Conservation (phyloP, 1,140 invertebrate genomes). For the Megathymus violae region DNA sequence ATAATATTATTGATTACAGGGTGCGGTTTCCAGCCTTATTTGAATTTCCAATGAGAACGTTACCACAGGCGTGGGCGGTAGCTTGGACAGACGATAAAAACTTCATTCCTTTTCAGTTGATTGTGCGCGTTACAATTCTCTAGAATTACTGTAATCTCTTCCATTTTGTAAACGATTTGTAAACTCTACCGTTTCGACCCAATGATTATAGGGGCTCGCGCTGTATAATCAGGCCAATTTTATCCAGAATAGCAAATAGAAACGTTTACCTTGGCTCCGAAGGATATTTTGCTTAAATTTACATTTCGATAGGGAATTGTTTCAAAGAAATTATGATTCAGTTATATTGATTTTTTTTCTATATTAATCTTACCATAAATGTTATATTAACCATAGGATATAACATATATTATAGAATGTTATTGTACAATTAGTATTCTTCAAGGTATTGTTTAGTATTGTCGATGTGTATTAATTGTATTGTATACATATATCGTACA, state of each 20-base stretch:
- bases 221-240: slow-evolving; percentile 47
- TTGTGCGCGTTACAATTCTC: slow-evolving; percentile 55
- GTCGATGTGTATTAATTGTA: too few species aligned
- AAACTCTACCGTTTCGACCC: slow-evolving; percentile 44
- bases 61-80: slow-evolving; percentile 65
- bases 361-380: too few species aligned
- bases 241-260: slow-evolving; percentile 29
- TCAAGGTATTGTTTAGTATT: too few species aligned
- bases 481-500: too few species aligned
- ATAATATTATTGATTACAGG: slow-evolving; percentile 81
- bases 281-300: slow-evolving; percentile 19
- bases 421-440: too few species aligned
- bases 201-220: slow-evolving; percentile 41
- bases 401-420: too few species aligned
- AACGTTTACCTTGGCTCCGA: slow-evolving; percentile 23
- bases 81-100: slow-evolving; percentile 72
- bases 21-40: slow-evolving; percentile 72
- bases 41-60: slow-evolving; percentile 82
- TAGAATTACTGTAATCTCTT: slow-evolving; percentile 59
- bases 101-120: slow-evolving; percentile 66
- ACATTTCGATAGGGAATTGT: slow-evolving; percentile 1
- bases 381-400: too few species aligned
- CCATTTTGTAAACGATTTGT: slow-evolving; percentile 62
- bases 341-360: too few species aligned
- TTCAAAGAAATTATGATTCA: too few species aligned